Evolutionary conservation across 2,113 vertebrate species (phyloP).

Genomic region (Myiozetetes cayanensis): DNA sequence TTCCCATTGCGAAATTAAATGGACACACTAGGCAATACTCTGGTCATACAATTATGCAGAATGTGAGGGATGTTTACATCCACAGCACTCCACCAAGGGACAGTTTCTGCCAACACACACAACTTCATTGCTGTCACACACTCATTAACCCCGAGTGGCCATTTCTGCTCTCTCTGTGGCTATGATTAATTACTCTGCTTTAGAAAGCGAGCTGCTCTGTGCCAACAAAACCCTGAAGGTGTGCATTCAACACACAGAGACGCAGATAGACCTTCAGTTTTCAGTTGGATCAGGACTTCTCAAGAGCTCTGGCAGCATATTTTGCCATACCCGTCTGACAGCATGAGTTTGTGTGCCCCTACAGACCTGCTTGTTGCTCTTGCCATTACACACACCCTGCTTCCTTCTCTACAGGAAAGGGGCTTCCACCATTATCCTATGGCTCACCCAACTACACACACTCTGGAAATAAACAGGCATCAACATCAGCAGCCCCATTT

Average conservation of each 20-base stretch:
- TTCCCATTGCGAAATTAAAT: background rate
- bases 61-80: background rate
- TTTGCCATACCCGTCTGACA: rapidly evolving
- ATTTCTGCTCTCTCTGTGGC: background rate
- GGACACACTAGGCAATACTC: background rate
- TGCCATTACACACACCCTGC: rapidly evolving
- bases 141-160: rapidly evolving
- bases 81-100: background rate
- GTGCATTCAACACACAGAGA: background rate
- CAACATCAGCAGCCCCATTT: background rate
- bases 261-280: background rate
- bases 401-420: background rate
- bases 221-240: background rate
- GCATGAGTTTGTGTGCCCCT: rapidly evolving
- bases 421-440: background rate
- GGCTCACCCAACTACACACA: background rate
- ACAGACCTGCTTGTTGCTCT: background rate
- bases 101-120: background rate
- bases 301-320: background rate
- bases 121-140: background rate
- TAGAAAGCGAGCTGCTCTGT: background rate
- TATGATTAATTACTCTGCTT: background rate
- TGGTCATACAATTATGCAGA: background rate
- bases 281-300: background rate
- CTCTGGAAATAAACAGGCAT: background rate